Evolutionary conservation across 2,113 vertebrate species (phyloP).

Genomic region (Ictalurus furcatus): DNA sequence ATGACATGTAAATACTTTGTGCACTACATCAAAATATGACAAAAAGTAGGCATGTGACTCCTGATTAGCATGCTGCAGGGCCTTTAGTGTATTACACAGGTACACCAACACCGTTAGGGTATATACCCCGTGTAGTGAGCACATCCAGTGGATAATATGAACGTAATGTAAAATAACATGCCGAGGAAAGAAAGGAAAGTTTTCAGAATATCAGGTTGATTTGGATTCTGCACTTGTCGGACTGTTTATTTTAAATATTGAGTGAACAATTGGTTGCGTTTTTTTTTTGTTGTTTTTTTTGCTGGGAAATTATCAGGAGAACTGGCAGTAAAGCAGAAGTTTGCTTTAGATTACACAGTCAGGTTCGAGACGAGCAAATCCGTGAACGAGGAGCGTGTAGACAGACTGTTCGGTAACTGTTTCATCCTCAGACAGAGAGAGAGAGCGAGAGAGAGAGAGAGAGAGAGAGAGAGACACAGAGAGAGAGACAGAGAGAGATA

Average conservation of each 20-base stretch:
- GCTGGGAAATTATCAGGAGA: neutral
- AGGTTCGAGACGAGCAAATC: neutral
- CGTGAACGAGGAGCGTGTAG: neutral
- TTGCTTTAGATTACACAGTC: neutral
- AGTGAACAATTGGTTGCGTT: too few relatives aligned
- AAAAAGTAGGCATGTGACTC: neutral
- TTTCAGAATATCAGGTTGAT: too few relatives aligned
- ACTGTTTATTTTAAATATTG: too few relatives aligned
- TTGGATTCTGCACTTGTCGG: too few relatives aligned
- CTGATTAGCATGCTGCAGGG: slow-evolving; percentile 7
- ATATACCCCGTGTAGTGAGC: neutral
- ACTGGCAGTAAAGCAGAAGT: neutral
- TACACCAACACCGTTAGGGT: neutral
- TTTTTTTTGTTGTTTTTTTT: too few relatives aligned
- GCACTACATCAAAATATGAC: neutral
- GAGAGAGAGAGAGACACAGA: too few relatives aligned
- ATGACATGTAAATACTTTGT: neutral
- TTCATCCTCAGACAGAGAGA: too few relatives aligned
- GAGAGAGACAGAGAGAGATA: neutral
- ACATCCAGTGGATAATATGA: neutral
- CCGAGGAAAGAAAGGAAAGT: neutral
- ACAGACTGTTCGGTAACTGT: neutral
- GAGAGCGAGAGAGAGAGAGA: too few relatives aligned
- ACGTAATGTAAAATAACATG: neutral
- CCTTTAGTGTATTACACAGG: neutral